Evolutionary conservation across 2,113 vertebrate genomes (phyloP).

Genomic region (Rhinoderma darwinii): DNA sequence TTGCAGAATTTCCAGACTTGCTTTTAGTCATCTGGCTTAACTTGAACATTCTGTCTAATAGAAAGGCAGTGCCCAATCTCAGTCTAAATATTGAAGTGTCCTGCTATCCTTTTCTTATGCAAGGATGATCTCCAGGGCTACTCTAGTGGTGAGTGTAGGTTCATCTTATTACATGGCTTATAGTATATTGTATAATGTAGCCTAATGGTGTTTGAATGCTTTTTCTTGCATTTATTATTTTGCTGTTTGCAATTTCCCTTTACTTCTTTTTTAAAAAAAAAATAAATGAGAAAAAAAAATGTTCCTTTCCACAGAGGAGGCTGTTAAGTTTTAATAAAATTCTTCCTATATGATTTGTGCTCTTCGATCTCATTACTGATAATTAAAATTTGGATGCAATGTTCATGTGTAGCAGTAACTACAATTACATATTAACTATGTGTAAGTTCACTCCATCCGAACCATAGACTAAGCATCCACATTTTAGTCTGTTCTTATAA

Average conservation of each 20-base stretch:
- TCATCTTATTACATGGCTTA: constrained; percentile 7
- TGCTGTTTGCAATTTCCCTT: constrained; percentile 32
- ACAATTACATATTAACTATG: background rate
- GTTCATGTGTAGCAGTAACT: background rate
- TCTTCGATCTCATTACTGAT: background rate
- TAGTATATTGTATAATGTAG: constrained; percentile 28
- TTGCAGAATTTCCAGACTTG: background rate
- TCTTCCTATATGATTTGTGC: constrained; percentile 22
- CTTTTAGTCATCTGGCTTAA: background rate
- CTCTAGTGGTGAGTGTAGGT: background rate
- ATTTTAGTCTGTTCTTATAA: background rate
- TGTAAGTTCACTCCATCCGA: background rate
- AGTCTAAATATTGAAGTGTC: background rate
- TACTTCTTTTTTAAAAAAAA: background rate
- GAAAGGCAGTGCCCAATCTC: background rate
- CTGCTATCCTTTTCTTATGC: background rate
- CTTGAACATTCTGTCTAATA: background rate
- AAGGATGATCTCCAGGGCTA: background rate
- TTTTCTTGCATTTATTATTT: background rate
- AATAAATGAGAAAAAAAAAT: constrained; percentile 2
- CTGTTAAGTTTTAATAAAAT: constrained; percentile 57
- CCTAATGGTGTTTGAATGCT: constrained; percentile 26
- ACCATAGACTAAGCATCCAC: background rate
- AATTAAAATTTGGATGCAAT: background rate
- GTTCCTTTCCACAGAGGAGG: constrained; percentile 8